A percentile compares a stretch with the other conserved stretches of the same genome.
These are phyloP conservation scores for Heteronetta atricapilla DNA, from an alignment of 2,113 vertebrate species.

Conservation along the genomic window DNA sequence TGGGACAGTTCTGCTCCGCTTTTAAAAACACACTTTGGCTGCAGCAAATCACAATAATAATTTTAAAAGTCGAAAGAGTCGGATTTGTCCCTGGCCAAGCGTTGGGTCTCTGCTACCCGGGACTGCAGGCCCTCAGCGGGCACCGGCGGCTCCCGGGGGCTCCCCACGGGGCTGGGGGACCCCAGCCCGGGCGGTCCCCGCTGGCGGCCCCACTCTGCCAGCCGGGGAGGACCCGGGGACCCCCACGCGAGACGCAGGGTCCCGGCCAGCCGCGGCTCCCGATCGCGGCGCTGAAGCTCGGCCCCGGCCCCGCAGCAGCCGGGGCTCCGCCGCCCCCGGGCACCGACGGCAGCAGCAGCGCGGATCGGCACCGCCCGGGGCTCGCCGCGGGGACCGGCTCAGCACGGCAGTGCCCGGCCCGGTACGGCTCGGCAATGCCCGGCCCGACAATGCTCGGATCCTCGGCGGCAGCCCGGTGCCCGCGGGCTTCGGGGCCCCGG, in stretches of 20 bases:
- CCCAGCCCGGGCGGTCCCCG: too few species aligned
- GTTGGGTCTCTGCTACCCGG: not conserved
- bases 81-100: not conserved
- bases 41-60: not conserved
- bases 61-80: not conserved
- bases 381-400: too few species aligned
- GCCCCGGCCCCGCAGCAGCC: not conserved
- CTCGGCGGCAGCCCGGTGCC: too few species aligned
- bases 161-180: not conserved
- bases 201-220: not conserved
- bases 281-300: not conserved
- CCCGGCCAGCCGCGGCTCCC: not conserved
- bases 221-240: too few species aligned
- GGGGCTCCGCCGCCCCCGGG: not conserved
- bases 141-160: fast-evolving
- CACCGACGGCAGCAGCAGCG: not conserved
- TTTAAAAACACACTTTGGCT: not conserved
- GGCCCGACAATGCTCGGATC: too few species aligned
- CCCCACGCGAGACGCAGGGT: too few species aligned
- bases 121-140: not conserved
- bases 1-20: not conserved
- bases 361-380: not conserved
- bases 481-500: too few species aligned
- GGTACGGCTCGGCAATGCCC: too few species aligned
- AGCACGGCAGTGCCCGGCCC: too few species aligned